Evolutionary conservation across 2,113 vertebrate species (phyloP).

Genomic region (Odobenus rosmarus): DNA sequence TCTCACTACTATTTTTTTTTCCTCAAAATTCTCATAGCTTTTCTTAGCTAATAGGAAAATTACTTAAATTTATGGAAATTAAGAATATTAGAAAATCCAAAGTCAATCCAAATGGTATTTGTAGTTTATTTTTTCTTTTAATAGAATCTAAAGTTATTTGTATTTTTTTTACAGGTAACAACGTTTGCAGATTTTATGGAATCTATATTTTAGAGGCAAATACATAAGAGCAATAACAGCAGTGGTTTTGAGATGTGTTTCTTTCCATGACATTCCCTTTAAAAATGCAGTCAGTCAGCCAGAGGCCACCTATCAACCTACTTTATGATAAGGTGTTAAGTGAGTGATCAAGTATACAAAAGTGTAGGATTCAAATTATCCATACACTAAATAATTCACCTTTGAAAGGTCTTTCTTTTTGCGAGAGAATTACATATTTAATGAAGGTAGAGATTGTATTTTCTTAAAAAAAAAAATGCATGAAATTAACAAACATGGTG

Average conservation of each 20-base stretch:
- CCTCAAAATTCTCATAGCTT: not conserved
- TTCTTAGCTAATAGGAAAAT: not conserved
- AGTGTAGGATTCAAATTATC: constrained; percentile 14
- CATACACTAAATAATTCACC: not conserved
- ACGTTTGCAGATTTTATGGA: not conserved
- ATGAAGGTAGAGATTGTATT: not conserved
- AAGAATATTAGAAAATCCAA: not conserved
- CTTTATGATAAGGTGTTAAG: not conserved
- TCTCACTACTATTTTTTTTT: not conserved
- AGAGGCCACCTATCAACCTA: not conserved
- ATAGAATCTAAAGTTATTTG: not conserved
- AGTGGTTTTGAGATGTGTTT: not conserved
- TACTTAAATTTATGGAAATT: not conserved
- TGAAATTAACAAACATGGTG: not conserved
- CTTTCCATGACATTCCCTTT: not conserved
- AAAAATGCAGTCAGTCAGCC: not conserved
- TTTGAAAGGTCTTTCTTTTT: not conserved
- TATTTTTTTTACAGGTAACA: not conserved
- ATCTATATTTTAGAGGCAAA: not conserved
- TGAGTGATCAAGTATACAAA: not conserved
- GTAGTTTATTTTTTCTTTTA: not conserved
- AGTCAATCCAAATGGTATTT: not conserved
- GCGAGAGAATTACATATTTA: not conserved
- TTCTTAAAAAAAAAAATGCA: not conserved
- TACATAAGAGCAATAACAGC: not conserved